These are phyloP conservation scores for Arnoldichthys spilopterus DNA, from an alignment of 2,797 vertebrate species.

Conservation along the genomic window DNA sequence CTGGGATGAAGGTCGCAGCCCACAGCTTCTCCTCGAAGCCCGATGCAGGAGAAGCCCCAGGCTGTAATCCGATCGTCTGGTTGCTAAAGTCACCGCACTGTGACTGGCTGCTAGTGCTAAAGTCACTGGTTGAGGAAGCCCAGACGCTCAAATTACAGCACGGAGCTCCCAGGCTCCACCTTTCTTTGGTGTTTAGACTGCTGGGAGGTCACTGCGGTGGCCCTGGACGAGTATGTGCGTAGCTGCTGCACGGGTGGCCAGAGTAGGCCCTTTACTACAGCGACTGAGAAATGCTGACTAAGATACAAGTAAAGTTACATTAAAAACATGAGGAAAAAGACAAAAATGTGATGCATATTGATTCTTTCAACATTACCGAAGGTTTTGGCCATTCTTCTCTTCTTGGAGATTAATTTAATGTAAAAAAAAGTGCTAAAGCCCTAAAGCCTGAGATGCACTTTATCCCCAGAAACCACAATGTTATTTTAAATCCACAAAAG, in stretches of 20 bases:
- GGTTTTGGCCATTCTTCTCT: too few relatives aligned
- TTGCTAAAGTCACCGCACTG: conserved; percentile 10
- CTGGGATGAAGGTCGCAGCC: neutral
- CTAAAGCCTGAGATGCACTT: too few relatives aligned
- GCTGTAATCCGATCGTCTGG: conserved; percentile 64
- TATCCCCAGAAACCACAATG: too few relatives aligned
- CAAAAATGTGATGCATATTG: too few relatives aligned
- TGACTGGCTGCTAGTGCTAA: neutral
- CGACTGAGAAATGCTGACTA: too few relatives aligned
- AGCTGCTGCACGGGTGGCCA: neutral
- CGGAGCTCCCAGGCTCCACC: neutral
- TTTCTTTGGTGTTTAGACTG: neutral
- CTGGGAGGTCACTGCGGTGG: neutral
- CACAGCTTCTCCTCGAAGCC: neutral
- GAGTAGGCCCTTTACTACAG: neutral
- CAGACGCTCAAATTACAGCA: conserved; percentile 65
- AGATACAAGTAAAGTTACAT: too few relatives aligned
- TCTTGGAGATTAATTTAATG: too few relatives aligned
- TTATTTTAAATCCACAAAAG: too few relatives aligned
- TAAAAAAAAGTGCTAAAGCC: too few relatives aligned
- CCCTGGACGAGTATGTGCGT: too few relatives aligned
- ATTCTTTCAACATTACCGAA: too few relatives aligned
- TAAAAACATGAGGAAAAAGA: too few relatives aligned
- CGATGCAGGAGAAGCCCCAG: neutral
- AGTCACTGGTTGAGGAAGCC: conserved; percentile 20